These are phyloP conservation scores for Orientallactaga sibirica DNA, from an alignment of 2,797 vertebrate species.

Conservation along the genomic window DNA sequence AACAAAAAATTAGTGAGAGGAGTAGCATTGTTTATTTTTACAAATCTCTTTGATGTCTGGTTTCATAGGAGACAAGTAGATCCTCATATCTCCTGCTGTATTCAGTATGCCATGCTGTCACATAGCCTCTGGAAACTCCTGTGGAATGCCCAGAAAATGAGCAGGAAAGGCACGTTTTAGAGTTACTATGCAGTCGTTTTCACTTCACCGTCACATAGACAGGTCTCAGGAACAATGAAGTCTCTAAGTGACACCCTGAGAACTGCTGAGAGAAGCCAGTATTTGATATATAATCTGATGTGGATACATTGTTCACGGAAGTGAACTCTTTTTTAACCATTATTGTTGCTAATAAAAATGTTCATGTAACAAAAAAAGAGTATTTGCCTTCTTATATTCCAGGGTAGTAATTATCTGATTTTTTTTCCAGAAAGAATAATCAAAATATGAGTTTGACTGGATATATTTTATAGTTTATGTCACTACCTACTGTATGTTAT, in stretches of 20 bases:
- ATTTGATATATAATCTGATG: background rate
- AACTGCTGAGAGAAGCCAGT: conserved; percentile 1
- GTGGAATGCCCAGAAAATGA: background rate
- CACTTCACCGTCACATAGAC: background rate
- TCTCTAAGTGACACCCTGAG: background rate
- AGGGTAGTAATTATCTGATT: background rate
- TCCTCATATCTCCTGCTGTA: background rate
- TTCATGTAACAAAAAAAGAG: background rate
- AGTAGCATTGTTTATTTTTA: background rate
- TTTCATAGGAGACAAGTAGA: background rate
- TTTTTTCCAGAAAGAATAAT: conserved; percentile 49
- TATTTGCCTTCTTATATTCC: conserved; percentile 32
- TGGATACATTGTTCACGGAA: background rate
- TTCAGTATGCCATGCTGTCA: conserved; percentile 13
- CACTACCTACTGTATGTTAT: background rate
- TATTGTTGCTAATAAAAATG: conserved; percentile 53
- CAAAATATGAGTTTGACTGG: background rate
- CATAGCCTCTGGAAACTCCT: conserved; percentile 19
- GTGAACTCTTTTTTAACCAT: background rate
- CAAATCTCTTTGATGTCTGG: conserved; percentile 40
- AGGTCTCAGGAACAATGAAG: background rate
- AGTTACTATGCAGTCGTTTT: conserved; percentile 33
- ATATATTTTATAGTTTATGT: conserved; percentile 40
- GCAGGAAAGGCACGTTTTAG: background rate
- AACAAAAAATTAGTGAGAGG: background rate